phyloP scores from a whole-genome alignment of 2,888 invertebrate species.

The Ochropleura leucogaster region DNA sequence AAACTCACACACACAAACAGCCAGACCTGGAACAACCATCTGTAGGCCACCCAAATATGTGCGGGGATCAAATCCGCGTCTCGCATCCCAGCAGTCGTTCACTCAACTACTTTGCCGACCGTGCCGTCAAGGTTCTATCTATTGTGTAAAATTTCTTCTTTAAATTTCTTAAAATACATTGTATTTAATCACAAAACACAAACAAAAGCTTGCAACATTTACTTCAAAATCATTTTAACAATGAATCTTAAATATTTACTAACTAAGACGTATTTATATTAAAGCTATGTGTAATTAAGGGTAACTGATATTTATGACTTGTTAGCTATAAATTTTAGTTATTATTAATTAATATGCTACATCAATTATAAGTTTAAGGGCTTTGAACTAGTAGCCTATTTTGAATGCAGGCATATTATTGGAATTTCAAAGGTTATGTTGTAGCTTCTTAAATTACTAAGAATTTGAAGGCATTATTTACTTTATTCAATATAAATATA shows the following conservation, averaged over 20 bases:
- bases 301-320: conserved; percentile 44
- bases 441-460: background rate
- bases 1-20: too few species aligned
- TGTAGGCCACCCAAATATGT: too few species aligned
- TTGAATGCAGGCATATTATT: conserved; percentile 15
- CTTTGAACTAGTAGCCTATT: conserved; percentile 16
- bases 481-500: background rate
- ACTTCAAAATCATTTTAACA: conserved; percentile 12
- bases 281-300: conserved; percentile 26
- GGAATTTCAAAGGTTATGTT: conserved; percentile 13
- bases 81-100: too few species aligned
- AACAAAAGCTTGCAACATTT: background rate
- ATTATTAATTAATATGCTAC: conserved; percentile 34
- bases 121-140: too few species aligned
- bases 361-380: conserved; percentile 37
- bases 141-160: too few species aligned
- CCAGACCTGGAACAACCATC: too few species aligned
- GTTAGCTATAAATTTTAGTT: conserved; percentile 42
- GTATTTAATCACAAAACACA: conserved; percentile 10
- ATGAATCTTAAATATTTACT: conserved; percentile 27
- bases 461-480: background rate
- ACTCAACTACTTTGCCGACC: too few species aligned
- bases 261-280: conserved; percentile 29
- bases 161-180: too few species aligned
- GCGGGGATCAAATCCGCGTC: too few species aligned